phyloP scores from a whole-genome alignment of 2,113 vertebrate genomes.

The Geococcyx californianus region DNA sequence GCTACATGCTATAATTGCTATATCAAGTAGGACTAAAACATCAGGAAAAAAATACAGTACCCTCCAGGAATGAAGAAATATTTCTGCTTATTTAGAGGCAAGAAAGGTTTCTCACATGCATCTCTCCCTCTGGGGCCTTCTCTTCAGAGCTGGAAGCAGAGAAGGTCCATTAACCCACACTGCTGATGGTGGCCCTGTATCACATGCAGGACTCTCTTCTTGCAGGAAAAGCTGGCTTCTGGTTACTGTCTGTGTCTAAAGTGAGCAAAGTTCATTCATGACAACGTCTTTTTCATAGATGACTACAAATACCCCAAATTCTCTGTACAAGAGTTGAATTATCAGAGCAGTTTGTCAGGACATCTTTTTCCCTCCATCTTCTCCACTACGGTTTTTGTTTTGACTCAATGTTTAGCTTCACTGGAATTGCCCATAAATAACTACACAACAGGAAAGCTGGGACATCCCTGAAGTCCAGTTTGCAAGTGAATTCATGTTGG shows the following conservation, averaged over 20 bases:
- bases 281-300: background rate
- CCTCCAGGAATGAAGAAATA: too few species aligned
- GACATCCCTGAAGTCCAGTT: background rate
- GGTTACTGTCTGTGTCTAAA: background rate
- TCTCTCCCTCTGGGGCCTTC: too few species aligned
- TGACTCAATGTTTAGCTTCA: background rate
- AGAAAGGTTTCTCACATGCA: too few species aligned
- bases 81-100: too few species aligned
- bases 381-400: background rate
- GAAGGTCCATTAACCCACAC: too few species aligned
- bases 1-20: too few species aligned
- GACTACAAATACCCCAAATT: background rate
- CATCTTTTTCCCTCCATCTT: background rate
- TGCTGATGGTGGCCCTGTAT: too few species aligned
- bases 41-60: too few species aligned
- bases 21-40: too few species aligned
- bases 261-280: background rate
- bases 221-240: background rate
- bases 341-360: background rate
- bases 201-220: too few species aligned
- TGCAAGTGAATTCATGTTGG: background rate
- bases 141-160: too few species aligned
- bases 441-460: background rate
- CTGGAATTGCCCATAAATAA: background rate
- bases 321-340: background rate